A percentile compares a stretch with the other conserved stretches of the same genome.
Evolutionary conservation across 1,140 invertebrate genomes (phyloP).

Genomic region (Neodiprion lecontei): DNA sequence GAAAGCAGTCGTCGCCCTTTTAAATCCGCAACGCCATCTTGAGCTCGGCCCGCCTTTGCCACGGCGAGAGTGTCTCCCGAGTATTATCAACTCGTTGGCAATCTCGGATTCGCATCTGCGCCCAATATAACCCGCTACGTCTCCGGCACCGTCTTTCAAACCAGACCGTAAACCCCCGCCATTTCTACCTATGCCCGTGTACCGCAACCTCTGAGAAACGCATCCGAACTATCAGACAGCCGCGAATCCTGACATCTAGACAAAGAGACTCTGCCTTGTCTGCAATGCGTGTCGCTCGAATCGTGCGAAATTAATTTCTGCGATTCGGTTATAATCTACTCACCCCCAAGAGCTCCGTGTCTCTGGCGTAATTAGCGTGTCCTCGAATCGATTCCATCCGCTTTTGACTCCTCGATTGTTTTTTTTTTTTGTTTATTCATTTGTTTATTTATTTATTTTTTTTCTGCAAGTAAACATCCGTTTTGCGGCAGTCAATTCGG

Average conservation of each 20-base stretch:
- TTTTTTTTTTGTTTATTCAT: too few species aligned
- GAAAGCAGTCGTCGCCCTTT: slow-evolving; percentile 20
- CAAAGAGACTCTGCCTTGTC: slow-evolving; percentile 31
- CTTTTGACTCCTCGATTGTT: not conserved
- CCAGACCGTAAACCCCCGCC: not conserved
- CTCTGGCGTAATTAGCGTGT: too few species aligned
- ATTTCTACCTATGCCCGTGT: not conserved
- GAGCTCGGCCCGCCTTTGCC: not conserved
- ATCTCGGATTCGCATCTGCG: slow-evolving; percentile 42
- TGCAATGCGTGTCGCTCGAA: slow-evolving; percentile 31
- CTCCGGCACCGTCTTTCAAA: not conserved
- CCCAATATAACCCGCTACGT: slow-evolving; percentile 35
- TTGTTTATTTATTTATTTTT: too few species aligned
- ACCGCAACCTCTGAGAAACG: not conserved
- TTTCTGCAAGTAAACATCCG: not conserved
- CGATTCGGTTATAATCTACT: slow-evolving; percentile 37
- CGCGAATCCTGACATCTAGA: slow-evolving; percentile 41
- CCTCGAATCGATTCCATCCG: not conserved
- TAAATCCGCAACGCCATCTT: not conserved
- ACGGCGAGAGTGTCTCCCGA: slow-evolving; percentile 18
- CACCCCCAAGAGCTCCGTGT: too few species aligned
- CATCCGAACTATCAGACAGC: not conserved
- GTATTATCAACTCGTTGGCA: slow-evolving; percentile 35
- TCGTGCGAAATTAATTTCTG: slow-evolving; percentile 50
- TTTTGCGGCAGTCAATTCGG: not conserved